Conservation (phyloP, 2,797 vertebrate species). For the Leontocebus nigricollis region DNA sequence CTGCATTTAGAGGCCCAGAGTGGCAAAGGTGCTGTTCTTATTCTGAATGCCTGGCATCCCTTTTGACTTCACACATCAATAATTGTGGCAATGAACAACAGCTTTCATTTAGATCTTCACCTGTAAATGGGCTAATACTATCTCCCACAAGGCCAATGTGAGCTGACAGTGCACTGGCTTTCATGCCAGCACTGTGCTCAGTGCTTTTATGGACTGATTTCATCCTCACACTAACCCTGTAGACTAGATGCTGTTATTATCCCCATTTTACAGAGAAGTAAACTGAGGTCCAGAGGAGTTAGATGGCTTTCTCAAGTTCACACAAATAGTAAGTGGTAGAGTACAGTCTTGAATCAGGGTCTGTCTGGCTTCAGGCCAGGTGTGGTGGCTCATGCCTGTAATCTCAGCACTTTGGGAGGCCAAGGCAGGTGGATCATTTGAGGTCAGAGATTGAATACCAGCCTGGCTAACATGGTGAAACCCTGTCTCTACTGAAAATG, state of each 20-base stretch:
- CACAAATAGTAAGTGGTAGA: not conserved
- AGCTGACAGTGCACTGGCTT: not conserved
- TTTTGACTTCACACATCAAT: not conserved
- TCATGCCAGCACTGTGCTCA: not conserved
- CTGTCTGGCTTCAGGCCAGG: not conserved
- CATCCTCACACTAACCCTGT: not conserved
- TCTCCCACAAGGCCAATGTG: not conserved
- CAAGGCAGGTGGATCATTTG: not conserved
- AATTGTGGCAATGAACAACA: not conserved
- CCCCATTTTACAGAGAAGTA: not conserved
- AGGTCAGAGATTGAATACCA: not conserved
- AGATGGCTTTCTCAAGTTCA: not conserved
- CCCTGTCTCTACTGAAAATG: not conserved
- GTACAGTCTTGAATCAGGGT: not conserved
- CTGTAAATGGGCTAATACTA: not conserved
- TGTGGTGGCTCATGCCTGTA: not conserved
- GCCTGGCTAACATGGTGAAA: not conserved
- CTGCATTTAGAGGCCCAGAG: not conserved
- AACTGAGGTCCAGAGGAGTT: not conserved
- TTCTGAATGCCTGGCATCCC: not conserved
- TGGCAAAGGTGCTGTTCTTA: not conserved
- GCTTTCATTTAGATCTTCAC: not conserved
- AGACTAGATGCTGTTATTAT: not conserved
- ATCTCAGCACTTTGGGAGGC: not conserved
- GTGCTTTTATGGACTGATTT: not conserved